These are phyloP conservation scores for Rotaria sp. DNA, from an alignment of 2,888 invertebrate genomes.

Conservation along the genomic window DNA sequence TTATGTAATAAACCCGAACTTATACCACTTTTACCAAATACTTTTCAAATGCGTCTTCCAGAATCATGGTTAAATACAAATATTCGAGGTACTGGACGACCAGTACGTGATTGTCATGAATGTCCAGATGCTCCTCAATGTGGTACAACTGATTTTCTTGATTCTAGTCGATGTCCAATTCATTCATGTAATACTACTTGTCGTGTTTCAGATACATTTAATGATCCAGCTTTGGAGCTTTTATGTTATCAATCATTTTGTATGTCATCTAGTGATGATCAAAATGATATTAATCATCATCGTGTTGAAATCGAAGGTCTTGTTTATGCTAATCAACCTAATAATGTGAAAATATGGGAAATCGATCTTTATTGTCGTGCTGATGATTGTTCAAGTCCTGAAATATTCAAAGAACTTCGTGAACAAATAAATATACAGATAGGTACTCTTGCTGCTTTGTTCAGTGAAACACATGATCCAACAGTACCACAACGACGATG, in stretches of 20 bases:
- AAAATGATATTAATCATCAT: not conserved
- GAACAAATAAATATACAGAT: not conserved
- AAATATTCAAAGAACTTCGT: not conserved
- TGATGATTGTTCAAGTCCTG: not conserved
- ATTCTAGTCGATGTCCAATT: not conserved
- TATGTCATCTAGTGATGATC: not conserved
- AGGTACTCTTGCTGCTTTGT: not conserved
- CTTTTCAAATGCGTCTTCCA: not conserved
- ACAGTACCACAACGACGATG: not conserved
- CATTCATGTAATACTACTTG: not conserved
- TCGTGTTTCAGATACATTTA: not conserved
- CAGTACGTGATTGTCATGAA: not conserved
- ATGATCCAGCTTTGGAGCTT: not conserved
- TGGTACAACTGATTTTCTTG: not conserved
- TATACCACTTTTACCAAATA: not conserved
- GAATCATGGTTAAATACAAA: not conserved
- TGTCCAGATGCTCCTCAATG: not conserved
- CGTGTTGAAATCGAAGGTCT: not conserved
- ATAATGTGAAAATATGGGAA: not conserved
- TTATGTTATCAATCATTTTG: slow-evolving; percentile 21
- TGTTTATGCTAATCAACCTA: not conserved
- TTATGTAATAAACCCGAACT: not conserved
- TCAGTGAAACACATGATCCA: not conserved
- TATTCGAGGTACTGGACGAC: not conserved
- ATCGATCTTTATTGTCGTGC: not conserved